These are phyloP conservation scores for Girardia tigrina DNA, from an alignment of 2,888 invertebrate species.

Conservation along the genomic window DNA sequence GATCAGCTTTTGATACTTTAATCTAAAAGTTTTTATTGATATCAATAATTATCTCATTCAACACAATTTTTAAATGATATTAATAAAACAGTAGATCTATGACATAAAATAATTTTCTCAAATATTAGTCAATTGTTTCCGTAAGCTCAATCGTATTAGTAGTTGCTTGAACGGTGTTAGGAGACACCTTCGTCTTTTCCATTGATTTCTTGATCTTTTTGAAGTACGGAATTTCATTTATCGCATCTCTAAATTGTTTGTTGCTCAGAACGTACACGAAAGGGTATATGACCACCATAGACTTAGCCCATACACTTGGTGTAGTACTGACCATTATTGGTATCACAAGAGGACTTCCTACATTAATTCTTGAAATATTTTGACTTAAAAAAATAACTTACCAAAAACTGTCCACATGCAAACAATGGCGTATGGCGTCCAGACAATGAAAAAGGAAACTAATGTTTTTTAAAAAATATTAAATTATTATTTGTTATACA, in stretches of 20 bases:
- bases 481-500: too few relatives aligned
- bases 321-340: background rate
- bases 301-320: background rate
- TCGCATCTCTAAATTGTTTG: background rate
- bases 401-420: background rate
- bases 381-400: background rate
- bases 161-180: too few relatives aligned
- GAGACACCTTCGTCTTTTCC: background rate
- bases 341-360: background rate
- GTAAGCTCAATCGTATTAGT: too few relatives aligned
- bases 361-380: background rate
- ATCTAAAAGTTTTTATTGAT: too few relatives aligned
- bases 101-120: too few relatives aligned
- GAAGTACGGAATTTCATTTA: background rate
- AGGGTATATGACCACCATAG: background rate
- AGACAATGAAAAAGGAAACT: background rate
- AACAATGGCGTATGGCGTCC: background rate
- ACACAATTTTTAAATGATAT: too few relatives aligned
- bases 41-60: too few relatives aligned
- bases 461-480: too few relatives aligned
- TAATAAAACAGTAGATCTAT: too few relatives aligned
- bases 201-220: background rate
- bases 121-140: too few relatives aligned
- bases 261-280: background rate
- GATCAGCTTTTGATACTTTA: too few relatives aligned